Evolutionary conservation across 1,140 invertebrate species (phyloP), one percentile per base, ranked within the genome.

Genomic region (Bathynomus jamesi): DNA sequence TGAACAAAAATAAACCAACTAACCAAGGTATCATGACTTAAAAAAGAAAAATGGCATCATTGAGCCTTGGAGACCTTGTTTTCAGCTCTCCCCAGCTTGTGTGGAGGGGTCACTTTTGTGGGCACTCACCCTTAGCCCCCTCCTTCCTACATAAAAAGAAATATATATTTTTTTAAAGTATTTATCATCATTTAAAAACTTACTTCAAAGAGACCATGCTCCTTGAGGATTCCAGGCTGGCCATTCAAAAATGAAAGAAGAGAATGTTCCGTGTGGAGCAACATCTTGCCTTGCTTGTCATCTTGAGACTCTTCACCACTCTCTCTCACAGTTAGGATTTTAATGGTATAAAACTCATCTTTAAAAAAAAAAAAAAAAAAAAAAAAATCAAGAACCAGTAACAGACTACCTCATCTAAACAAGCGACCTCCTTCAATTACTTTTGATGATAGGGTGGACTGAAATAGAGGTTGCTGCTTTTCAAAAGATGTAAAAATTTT

Each of bases 121-220:
- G n/a, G n/a, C n/a, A n/a, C n/a, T n/a, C n/a, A n/a, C n/a, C n/a
- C n/a, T n/a, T n/a, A n/a, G n/a, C n/a, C n/a, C n/a, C n/a, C n/a
- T n/a, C n/a, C n/a, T n/a, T n/a, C n/a, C n/a, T n/a, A n/a, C n/a
- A n/a, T n/a, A n/a, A n/a, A n/a, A n/a, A n/a, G n/a, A n/a, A n/a
- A n/a, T n/a, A n/a, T n/a, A n/a, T n/a, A n/a, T n/a, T n/a, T n/a
- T n/a, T n/a, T n/a, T n/a, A n/a, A n/a, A n/a, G n/a, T n/a, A n/a
- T n/a, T n/a, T n/a, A n/a, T n/a, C n/a, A n/a, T n/a, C n/a, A n/a
- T n/a, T n/a, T n/a, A n/a, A n/a, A 40, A 25, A 21, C 70, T 72
- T 21, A 91, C 90, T 84, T 91, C 91, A 82, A 91, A 92, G 70
- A 93, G 83, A 61, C 89, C 91, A 85, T 92, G 89, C 79, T 91